Evolutionary conservation across 1,140 invertebrate genomes (phyloP).

Genomic region (Drosophila kikkawai): DNA sequence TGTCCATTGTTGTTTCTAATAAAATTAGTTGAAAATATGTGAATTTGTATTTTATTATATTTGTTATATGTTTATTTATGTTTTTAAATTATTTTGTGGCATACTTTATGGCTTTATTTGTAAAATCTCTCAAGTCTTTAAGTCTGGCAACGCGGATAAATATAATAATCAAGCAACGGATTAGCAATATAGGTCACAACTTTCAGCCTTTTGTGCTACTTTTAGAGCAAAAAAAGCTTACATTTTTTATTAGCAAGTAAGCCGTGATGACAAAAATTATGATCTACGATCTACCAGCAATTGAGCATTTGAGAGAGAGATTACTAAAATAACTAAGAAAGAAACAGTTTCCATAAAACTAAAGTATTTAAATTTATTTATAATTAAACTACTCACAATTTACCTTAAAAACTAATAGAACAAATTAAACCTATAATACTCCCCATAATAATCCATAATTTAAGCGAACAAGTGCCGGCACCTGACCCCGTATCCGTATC

Average conservation of each 20-base stretch:
- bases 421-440: constrained; percentile 17
- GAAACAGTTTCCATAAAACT: background rate
- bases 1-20: constrained; percentile 50
- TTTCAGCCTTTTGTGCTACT: background rate
- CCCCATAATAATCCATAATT: background rate
- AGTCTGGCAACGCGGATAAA: background rate
- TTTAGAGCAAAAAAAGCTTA: background rate
- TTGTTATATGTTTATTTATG: background rate
- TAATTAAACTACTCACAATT: background rate
- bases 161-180: background rate
- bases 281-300: background rate
- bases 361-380: background rate
- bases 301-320: too few relatives aligned
- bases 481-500: constrained; percentile 27
- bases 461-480: background rate
- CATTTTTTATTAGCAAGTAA: background rate
- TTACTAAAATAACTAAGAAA: too few relatives aligned
- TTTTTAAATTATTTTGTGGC: background rate
- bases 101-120: constrained; percentile 9
- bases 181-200: constrained; percentile 1
- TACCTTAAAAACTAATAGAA: background rate
- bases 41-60: too few relatives aligned
- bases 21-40: constrained; percentile 34
- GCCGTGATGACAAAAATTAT: background rate
- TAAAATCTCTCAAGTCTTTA: too few relatives aligned